Percentiles rank a stretch among this genome's conserved stretches.
Conservation (phyloP, 2,797 vertebrate species). For the Fistularia tabacaria region DNA sequence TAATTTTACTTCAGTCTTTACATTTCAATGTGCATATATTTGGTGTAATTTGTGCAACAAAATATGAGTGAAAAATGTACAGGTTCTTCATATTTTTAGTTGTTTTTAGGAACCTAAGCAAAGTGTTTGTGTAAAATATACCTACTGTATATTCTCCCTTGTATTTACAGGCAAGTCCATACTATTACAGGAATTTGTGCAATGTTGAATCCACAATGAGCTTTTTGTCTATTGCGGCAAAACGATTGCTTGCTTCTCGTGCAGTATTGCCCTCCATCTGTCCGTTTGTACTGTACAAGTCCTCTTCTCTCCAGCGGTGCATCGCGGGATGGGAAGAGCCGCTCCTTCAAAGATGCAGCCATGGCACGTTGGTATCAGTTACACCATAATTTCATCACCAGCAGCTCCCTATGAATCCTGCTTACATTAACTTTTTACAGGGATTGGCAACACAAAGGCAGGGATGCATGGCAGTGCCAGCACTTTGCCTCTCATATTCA, state of each 20-base stretch:
- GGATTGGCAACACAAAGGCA: constrained; percentile 74
- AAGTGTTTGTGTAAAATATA: too few relatives aligned
- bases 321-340: constrained; percentile 58
- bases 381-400: constrained; percentile 85
- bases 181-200: constrained; percentile 46
- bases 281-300: constrained; percentile 61
- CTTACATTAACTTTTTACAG: constrained; percentile 83
- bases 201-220: constrained; percentile 37
- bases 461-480: constrained; percentile 57
- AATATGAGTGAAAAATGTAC: too few relatives aligned
- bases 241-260: constrained; percentile 60
- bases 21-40: too few relatives aligned
- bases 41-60: too few relatives aligned
- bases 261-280: constrained; percentile 66
- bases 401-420: constrained; percentile 77
- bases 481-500: constrained; percentile 45
- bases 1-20: too few relatives aligned
- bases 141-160: neutral
- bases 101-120: too few relatives aligned
- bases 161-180: constrained; percentile 20
- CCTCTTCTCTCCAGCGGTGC: constrained; percentile 61
- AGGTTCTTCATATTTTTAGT: too few relatives aligned
- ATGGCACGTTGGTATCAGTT: constrained; percentile 80
- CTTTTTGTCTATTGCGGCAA: constrained; percentile 43
- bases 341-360: constrained; percentile 66